Evolutionary conservation across 2,797 vertebrate species (phyloP).

Genomic region (Falco novaeseelandiae): DNA sequence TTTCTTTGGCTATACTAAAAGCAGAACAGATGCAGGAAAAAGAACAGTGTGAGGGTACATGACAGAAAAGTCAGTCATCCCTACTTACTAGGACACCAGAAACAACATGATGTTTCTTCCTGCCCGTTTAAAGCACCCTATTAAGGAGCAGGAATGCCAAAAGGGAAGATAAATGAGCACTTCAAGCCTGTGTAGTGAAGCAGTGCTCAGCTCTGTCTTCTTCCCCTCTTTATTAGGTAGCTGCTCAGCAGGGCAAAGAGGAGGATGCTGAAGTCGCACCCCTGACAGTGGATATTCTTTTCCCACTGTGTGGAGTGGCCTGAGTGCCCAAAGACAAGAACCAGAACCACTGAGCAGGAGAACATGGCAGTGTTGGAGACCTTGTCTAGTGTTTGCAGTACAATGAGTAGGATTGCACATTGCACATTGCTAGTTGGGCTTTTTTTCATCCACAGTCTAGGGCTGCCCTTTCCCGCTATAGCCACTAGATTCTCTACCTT

Average conservation of each 20-base stretch:
- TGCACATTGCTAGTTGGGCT: neutral
- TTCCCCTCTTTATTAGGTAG: neutral
- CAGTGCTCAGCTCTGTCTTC: neutral
- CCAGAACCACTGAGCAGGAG: neutral
- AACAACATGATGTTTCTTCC: neutral
- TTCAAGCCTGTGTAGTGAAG: neutral
- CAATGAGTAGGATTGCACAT: neutral
- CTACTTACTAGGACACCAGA: neutral
- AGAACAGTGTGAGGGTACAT: neutral
- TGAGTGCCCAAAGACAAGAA: neutral
- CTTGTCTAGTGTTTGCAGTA: neutral
- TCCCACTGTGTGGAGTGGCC: neutral
- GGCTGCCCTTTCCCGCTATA: neutral
- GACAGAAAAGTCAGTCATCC: neutral
- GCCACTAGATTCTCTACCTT: neutral
- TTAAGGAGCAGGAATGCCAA: neutral
- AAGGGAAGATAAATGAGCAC: neutral
- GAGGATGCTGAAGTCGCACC: neutral
- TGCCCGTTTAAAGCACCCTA: neutral
- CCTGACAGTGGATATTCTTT: neutral
- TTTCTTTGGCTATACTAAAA: neutral
- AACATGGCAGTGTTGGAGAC: accelerated
- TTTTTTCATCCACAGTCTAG: neutral
- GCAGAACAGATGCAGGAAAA: neutral
- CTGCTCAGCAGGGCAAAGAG: neutral